phyloP scores from a whole-genome alignment of 2,888 invertebrate species.

The Cryptophagus acutangulus region DNA sequence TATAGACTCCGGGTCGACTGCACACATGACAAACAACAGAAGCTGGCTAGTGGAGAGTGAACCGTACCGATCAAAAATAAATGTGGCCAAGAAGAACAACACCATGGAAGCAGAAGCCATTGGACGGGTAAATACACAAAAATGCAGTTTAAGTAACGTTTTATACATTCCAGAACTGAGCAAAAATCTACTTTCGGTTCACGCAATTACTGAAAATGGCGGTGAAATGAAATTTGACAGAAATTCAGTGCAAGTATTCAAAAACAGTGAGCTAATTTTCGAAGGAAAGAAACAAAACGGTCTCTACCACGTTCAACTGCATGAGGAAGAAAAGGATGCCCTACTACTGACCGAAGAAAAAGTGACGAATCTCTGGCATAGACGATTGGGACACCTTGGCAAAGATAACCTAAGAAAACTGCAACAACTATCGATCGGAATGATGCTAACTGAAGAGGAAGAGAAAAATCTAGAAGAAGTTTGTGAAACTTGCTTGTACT shows the following conservation, averaged over 20 bases:
- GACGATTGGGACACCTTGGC: background rate
- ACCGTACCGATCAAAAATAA: conserved; percentile 10
- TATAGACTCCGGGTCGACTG: conserved; percentile 16
- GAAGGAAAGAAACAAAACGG: conserved; percentile 19
- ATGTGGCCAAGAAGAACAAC: conserved; percentile 17
- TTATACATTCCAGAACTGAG: conserved; percentile 29
- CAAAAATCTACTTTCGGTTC: conserved; percentile 33
- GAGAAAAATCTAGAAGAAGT: conserved; percentile 16
- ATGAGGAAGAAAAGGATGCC: background rate
- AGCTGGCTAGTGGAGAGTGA: conserved; percentile 8
- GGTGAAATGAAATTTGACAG: conserved; percentile 27
- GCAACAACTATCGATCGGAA: background rate
- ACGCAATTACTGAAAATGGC: conserved; percentile 29
- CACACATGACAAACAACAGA: conserved; percentile 16
- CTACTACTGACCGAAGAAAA: no score
- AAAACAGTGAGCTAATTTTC: conserved; percentile 19
- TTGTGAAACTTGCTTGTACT: conserved; percentile 12
- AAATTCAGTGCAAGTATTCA: conserved; percentile 22
- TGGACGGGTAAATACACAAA: conserved; percentile 12
- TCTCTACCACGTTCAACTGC: conserved; percentile 14
- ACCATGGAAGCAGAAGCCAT: conserved; percentile 14
- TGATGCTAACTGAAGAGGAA: background rate
- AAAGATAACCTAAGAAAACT: background rate
- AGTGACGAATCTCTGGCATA: conserved; percentile 3
- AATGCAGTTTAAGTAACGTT: conserved; percentile 22